Evolutionary conservation across 1,140 invertebrate genomes (phyloP), one percentile per base, ranked within the genome.

Genomic region (Drosophila eugracilis): DNA sequence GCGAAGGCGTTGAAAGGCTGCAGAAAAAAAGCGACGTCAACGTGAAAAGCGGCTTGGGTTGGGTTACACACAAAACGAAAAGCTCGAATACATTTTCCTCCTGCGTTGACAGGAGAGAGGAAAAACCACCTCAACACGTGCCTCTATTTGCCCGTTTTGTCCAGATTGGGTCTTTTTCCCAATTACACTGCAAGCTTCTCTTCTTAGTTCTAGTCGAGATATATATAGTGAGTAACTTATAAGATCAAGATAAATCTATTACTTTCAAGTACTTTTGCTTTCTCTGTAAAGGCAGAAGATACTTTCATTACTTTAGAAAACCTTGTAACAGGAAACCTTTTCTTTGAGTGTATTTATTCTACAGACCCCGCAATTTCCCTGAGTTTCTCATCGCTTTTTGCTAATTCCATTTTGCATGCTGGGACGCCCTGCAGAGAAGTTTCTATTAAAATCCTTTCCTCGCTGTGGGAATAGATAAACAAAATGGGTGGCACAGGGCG

Each of bases 1-100:
- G 58, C 73, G 78, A 42, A 66, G 78, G 72, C 55, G 80, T 62
- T 74, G 78, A 75, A 75, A 81, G 59, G 66, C 47, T 52, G 60
- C n/a, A 26, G 44, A 49, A 28, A 59, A 37, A 52, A 67, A 49
- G 37, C 36, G 34, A 32, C 19, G 41, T 62, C 55, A 63, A 48
- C 60, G 41, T 48, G 12, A 28, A 62, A 48, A 39, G 24, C 42
- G 34, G 36, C 34, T 65, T 65, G 59, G 44, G 26, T 65, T 65
- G 59, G 44, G 26, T 41, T 66, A 50, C 42, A 36, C 24, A 14
- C 34, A 41, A 41, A 63, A 37, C 17, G 12, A 15, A 34, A 21
- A 17, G 28, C 28, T 19, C n/a, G 55, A 28, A 50, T 63, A 32
- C 22, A 28, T 52, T 21, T 66, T 42, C 34, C 14, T 42, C 21